Evolutionary conservation across 2,797 vertebrate species (phyloP), one percentile per base, ranked within the genome.

Genomic region (Tadarida brasiliensis): DNA sequence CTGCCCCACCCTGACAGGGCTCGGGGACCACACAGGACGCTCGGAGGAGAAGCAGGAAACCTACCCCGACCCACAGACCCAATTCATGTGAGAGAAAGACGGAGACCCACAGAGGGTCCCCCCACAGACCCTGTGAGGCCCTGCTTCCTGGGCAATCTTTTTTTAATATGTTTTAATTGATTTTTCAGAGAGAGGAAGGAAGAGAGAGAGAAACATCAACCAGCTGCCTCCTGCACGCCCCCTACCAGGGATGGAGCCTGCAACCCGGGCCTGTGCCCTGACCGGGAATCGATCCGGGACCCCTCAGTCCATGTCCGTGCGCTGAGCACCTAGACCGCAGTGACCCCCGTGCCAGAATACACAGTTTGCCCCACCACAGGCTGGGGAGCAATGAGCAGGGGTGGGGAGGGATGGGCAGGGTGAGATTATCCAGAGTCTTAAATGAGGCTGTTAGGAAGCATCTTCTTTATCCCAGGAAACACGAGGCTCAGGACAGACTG

Each of bases 1-100:
- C 1, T 2, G 8, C 5, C 39, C 54, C 24, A 1, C 26, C 35
- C 12, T 1, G 0, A 4, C 0, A 0, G 2, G 35, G n/a, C 33
- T 30, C 73, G 7, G 1, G 7, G 35, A 14, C 5, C 17, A 24
- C 1, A 17, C 30, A 4, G 49, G 5, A 5, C 10, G 33, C 51
- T 30, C 0, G 0, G 35, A 47, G 65, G n/a, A 56, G 9, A 61
- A 17, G 11, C 24, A 0, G 49, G n/a, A 7, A 39, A 0, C 2
- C 16, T 44, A 3, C 30, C 24, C 54, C 30, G 65, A 54, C 28
- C 57, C 56, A n/a, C 2, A 3, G 3, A 2, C 11, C 26, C 28
- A 3, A 10, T 39, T 70, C n/a, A 0, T 14, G 5, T 24, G 49
- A n/a, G 33, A 54, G 20, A 2, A 2, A 51, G 10, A 11, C 4